Evolutionary conservation across 2,113 vertebrate genomes (phyloP).

Genomic region (Nerophis lumbriciformis): DNA sequence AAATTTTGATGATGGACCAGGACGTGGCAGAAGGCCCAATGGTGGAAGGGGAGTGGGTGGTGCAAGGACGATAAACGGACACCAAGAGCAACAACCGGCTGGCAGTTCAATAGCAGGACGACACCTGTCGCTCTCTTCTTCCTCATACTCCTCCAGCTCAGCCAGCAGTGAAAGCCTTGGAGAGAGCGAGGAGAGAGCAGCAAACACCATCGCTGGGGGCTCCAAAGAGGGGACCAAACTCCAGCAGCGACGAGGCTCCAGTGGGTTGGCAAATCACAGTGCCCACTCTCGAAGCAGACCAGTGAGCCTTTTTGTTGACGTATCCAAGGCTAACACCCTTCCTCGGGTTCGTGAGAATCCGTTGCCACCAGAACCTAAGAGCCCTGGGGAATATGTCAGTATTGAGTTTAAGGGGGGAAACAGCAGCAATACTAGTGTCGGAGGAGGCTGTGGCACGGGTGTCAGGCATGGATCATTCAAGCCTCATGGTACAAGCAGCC

Average conservation of each 20-base stretch:
- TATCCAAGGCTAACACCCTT: slow-evolving; percentile 75
- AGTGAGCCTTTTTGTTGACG: slow-evolving; percentile 70
- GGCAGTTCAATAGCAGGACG: slow-evolving; percentile 34
- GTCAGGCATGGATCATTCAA: slow-evolving; percentile 47
- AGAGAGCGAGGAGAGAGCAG: slow-evolving; percentile 62
- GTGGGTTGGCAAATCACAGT: slow-evolving; percentile 55
- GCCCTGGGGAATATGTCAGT: slow-evolving; percentile 75
- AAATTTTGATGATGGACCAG: slow-evolving; percentile 59
- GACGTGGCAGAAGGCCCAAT: slow-evolving; percentile 56
- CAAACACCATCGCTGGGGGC: slow-evolving; percentile 27
- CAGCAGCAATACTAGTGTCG: slow-evolving; percentile 18
- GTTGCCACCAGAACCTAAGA: slow-evolving; percentile 62
- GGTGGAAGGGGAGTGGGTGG: slow-evolving; percentile 42
- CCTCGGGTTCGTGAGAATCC: slow-evolving; percentile 69
- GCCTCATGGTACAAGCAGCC: slow-evolving; percentile 45
- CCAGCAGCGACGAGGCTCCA: slow-evolving; percentile 53
- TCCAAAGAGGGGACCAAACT: slow-evolving; percentile 47
- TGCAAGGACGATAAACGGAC: slow-evolving; percentile 29
- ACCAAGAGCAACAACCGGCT: slow-evolving; percentile 34
- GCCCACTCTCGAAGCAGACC: slow-evolving; percentile 56
- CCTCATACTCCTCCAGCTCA: slow-evolving; percentile 76
- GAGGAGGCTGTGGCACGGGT: slow-evolving; percentile 36
- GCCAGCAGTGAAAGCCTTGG: slow-evolving; percentile 79
- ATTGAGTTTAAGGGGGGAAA: slow-evolving; percentile 66
- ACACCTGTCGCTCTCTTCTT: slow-evolving; percentile 69